Conservation (phyloP, 2,113 vertebrate genomes). For the Ptyas mucosa region DNA sequence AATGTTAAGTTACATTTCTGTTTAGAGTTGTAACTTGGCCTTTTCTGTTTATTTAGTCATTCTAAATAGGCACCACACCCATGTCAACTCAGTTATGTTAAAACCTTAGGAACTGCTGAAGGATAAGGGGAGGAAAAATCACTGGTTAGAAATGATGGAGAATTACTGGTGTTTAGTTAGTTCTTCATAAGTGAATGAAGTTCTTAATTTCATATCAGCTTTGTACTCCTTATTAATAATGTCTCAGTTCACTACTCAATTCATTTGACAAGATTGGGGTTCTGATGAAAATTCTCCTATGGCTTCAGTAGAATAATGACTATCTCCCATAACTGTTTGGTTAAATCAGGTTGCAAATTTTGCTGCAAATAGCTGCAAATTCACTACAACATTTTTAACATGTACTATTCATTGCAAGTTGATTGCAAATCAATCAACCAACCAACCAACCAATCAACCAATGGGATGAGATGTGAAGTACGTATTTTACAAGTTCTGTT, state of each 20-base stretch:
- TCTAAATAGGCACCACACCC: constrained; percentile 20
- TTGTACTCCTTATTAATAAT: background rate
- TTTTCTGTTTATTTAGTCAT: background rate
- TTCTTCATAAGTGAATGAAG: constrained; percentile 34
- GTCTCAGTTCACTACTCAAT: background rate
- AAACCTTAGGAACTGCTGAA: constrained; percentile 26
- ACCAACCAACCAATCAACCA: background rate
- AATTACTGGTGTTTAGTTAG: constrained; percentile 1
- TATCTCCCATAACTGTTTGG: background rate
- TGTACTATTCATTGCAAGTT: constrained; percentile 30
- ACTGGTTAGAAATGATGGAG: background rate
- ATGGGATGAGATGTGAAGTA: background rate
- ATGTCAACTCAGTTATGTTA: constrained; percentile 43
- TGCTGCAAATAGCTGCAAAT: background rate
- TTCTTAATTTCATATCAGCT: constrained; percentile 36
- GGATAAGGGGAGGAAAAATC: background rate
- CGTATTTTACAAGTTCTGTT: constrained; percentile 11
- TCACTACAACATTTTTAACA: constrained; percentile 22
- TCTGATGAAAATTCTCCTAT: background rate
- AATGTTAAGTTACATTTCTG: constrained; percentile 4
- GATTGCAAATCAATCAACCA: background rate
- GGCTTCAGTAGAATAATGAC: background rate
- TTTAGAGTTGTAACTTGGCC: constrained; percentile 25
- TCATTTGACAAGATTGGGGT: background rate
- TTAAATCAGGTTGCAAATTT: background rate